Percentiles rank a stretch among this genome's conserved stretches.
Evolutionary conservation across 2,797 vertebrate genomes (phyloP).

Genomic region (Leptoclinus maculatus): DNA sequence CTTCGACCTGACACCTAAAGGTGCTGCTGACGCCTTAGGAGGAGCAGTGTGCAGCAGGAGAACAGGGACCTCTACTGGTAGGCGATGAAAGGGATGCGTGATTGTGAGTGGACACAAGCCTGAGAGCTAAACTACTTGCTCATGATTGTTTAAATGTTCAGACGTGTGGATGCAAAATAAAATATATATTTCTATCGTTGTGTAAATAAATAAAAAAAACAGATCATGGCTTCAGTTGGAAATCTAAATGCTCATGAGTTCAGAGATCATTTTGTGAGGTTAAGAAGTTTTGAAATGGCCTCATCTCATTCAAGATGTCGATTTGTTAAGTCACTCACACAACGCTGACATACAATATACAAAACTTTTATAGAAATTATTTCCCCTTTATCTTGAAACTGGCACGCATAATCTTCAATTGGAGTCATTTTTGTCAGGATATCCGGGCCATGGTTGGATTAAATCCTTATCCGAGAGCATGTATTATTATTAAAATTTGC

Average conservation of each 20-base stretch:
- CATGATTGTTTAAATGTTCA: neutral
- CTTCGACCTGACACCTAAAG: conserved; percentile 9
- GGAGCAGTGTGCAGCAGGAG: conserved; percentile 42
- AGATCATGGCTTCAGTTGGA: neutral
- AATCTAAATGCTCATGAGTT: neutral
- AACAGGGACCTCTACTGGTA: conserved; percentile 79
- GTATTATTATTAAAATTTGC: neutral
- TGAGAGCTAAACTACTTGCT: neutral
- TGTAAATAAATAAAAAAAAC: neutral
- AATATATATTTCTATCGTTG: neutral
- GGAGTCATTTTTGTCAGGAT: neutral
- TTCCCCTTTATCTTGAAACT: neutral
- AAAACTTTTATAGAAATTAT: neutral
- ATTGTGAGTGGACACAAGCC: neutral
- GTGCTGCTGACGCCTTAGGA: conserved; percentile 13
- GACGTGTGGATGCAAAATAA: neutral
- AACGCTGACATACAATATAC: neutral
- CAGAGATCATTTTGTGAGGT: neutral
- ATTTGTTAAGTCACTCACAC: neutral
- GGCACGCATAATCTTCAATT: too few species aligned
- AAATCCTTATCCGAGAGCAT: neutral
- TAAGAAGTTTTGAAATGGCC: rapidly evolving
- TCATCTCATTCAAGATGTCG: neutral
- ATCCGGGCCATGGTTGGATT: too few species aligned
- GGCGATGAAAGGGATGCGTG: neutral